A percentile compares a stretch with the other conserved stretches of the same genome.
phyloP scores from a whole-genome alignment of 2,888 invertebrate genomes.

The Erebia palarica region DNA sequence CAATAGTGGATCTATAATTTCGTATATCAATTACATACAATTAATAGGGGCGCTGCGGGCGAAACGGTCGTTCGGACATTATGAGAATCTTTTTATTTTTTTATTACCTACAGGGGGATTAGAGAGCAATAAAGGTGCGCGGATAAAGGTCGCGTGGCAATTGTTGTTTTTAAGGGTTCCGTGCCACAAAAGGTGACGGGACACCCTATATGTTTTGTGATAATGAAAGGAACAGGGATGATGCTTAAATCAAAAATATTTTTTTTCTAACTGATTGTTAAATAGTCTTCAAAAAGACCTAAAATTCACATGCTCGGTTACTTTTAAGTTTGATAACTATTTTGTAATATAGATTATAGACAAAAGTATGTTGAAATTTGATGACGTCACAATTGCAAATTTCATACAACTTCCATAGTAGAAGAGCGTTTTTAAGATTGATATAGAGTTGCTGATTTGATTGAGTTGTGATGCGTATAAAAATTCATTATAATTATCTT shows the following conservation, averaged over 20 bases:
- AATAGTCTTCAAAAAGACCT: too few relatives aligned
- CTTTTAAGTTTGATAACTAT: too few relatives aligned
- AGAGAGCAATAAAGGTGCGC: conserved; percentile 32
- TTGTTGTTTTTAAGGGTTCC: conserved; percentile 31
- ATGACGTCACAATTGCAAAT: too few relatives aligned
- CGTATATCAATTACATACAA: conserved; percentile 45
- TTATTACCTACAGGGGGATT: conserved; percentile 34
- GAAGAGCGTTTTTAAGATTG: too few relatives aligned
- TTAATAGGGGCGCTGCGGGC: conserved; percentile 48
- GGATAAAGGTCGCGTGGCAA: conserved; percentile 31
- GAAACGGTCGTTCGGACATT: conserved; percentile 51
- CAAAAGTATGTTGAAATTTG: too few relatives aligned
- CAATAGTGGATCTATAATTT: background rate
- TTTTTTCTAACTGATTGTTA: too few relatives aligned
- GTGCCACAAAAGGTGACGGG: conserved; percentile 8
- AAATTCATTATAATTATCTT: too few relatives aligned
- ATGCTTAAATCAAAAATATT: background rate
- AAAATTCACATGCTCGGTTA: too few relatives aligned
- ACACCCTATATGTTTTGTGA: conserved; percentile 9
- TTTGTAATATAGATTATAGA: too few relatives aligned
- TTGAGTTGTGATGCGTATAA: too few relatives aligned
- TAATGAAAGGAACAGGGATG: background rate
- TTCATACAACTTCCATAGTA: too few relatives aligned
- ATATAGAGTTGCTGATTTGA: too few relatives aligned
- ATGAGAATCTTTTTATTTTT: conserved; percentile 36